phyloP scores from a whole-genome alignment of 2,113 vertebrate genomes.

The Puntigrus tetrazona region DNA sequence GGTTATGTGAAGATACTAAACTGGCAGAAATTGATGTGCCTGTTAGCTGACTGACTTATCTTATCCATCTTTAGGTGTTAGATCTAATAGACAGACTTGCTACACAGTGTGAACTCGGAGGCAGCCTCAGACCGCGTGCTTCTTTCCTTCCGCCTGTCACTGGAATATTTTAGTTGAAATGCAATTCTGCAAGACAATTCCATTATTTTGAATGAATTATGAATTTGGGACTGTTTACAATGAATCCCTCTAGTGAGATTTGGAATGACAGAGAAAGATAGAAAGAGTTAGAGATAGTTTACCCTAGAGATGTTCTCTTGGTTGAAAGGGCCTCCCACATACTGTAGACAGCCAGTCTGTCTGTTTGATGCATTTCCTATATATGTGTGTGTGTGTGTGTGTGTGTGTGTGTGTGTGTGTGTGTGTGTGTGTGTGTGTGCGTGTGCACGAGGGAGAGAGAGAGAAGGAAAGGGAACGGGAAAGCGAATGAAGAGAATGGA shows the following conservation, averaged over 20 bases:
- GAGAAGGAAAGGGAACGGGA: neutral
- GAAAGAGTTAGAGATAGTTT: conserved; percentile 34
- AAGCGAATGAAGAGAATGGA: neutral
- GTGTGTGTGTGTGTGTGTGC: neutral
- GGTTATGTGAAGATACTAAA: neutral
- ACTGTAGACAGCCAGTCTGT: conserved; percentile 57
- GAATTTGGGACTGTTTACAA: conserved; percentile 42
- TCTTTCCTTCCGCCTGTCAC: neutral
- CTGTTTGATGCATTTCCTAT: conserved; percentile 55
- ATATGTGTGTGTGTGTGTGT: conserved; percentile 22
- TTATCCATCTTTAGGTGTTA: conserved; percentile 1
- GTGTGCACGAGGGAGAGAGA: neutral
- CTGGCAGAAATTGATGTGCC: conserved; percentile 11
- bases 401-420: conserved; percentile 35
- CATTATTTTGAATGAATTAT: conserved; percentile 46
- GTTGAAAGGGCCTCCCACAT: conserved; percentile 56
- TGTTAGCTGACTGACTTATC: neutral
- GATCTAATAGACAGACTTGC: conserved; percentile 11
- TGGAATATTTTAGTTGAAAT: conserved; percentile 15
- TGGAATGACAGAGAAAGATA: conserved; percentile 42
- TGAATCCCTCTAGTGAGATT: conserved; percentile 37
- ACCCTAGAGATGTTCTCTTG: conserved; percentile 57
- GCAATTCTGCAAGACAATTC: conserved; percentile 42
- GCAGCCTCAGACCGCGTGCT: neutral
- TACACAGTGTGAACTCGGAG: neutral